Percentiles rank a stretch among this genome's conserved stretches.
Conservation (phyloP, 2,113 vertebrate species). For the Merops nubicus region DNA sequence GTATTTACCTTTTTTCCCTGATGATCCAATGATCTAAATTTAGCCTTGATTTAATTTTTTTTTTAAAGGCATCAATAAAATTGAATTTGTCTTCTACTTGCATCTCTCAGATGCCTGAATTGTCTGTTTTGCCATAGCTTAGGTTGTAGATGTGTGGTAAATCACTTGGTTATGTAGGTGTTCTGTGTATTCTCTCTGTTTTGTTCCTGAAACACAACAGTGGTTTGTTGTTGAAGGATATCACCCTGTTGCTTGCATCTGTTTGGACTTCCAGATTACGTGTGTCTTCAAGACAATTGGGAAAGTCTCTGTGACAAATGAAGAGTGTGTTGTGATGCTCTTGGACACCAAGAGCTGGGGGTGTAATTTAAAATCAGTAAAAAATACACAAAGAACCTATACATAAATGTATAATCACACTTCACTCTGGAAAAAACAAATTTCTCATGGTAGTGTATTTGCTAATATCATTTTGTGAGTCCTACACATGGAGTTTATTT, state of each 20-base stretch:
- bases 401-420: neutral
- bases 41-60: accelerated
- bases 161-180: too few relatives aligned
- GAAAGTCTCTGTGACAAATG: neutral
- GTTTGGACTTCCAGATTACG: accelerated
- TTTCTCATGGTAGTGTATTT: neutral
- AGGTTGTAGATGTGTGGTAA: neutral
- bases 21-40: neutral
- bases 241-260: neutral
- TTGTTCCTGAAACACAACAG: neutral
- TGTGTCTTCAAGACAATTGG: neutral
- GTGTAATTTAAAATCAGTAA: neutral
- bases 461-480: neutral
- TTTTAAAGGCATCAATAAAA: neutral
- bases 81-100: neutral
- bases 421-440: neutral
- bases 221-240: neutral
- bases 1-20: neutral
- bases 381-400: neutral
- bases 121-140: neutral
- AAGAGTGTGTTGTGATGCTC: neutral
- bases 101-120: neutral
- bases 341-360: neutral
- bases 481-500: neutral
- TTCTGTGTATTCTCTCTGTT: neutral